Evolutionary conservation across 2,797 vertebrate species (phyloP), one percentile per base, ranked within the genome.

Genomic region (Echiichthys vipera): DNA sequence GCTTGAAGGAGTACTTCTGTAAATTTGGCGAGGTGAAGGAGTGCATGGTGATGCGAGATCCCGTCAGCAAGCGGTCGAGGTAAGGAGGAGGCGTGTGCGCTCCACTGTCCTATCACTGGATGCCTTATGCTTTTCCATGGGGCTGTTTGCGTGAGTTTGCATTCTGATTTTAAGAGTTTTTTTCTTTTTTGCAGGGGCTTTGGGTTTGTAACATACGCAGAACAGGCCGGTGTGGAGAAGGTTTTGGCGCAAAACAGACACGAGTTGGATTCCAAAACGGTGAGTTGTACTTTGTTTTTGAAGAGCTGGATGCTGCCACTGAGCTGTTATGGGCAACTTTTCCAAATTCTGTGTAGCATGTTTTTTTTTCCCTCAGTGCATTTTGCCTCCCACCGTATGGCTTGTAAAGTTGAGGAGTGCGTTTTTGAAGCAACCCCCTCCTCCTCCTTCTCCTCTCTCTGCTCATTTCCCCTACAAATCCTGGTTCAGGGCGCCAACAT

Each of bases 1-100:
- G 97, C 88, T 93, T 97, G 93, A 96, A 96, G 90, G 97, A 98
- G 80, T 98, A 98, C 94, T 98, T 98, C 94, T 95, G 96, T 93
- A 97, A 98, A 94, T 98, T 97, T 69, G 96, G 97, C 53, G 96
- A 98, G 91, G 97, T 97, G 94, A 98, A 97, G 93, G 97, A 98
- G 96, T 97, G 97, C 85, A 96, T 98, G 96, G 97, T 98, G 94
- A 98, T 98, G 96, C 95, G 96, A 88, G 97, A 98, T 95, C 97
- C 97, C 86, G 93, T 98, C 94, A 98, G 96, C 92, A 98, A 97
- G 94, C 95, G 97, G 92, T 98, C 97, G 95, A 98, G 97, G 97
- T 98, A 94, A 97, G 93, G 70, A 78, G 91, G 90, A 93, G 91
- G 88, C 87, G 92, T 92, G 88, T 91, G 86, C 86, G 78, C 87